Evolutionary conservation across 2,113 vertebrate genomes (phyloP).

Genomic region (Aegotheles bennettii): DNA sequence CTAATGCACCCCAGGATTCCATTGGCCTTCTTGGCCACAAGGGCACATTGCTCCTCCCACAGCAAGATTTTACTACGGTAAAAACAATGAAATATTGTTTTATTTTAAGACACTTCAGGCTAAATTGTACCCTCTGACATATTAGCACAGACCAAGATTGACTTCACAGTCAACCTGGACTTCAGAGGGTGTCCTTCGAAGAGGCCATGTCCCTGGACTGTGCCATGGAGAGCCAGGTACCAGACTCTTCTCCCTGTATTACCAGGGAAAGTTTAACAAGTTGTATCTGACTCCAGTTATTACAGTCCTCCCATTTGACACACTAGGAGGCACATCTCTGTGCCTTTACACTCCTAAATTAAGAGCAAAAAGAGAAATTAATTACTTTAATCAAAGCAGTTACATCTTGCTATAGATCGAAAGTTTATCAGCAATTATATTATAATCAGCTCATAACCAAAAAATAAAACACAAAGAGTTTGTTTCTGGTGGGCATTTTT

Average conservation of each 20-base stretch:
- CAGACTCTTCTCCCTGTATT: background rate
- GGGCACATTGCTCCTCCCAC: no score
- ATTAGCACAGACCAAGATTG: background rate
- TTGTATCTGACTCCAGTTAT: background rate
- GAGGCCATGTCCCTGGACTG: background rate
- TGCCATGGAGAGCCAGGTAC: accelerated
- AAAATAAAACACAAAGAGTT: background rate
- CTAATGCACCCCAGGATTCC: no score
- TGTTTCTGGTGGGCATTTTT: background rate
- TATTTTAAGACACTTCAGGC: background rate
- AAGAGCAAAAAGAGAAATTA: background rate
- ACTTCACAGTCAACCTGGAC: background rate
- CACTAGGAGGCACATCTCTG: background rate
- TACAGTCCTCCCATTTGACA: background rate
- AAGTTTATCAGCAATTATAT: background rate
- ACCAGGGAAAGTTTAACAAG: background rate
- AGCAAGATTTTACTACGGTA: background rate
- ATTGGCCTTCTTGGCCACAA: no score
- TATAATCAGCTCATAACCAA: background rate
- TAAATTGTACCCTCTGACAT: background rate
- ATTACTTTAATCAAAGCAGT: background rate
- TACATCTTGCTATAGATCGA: background rate
- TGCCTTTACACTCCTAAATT: background rate
- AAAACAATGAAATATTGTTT: background rate
- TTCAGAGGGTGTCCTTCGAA: background rate